A percentile compares a stretch with the other conserved stretches of the same genome.
Conservation (phyloP, 2,888 invertebrate species). For the Conops quadrifasciatus region DNA sequence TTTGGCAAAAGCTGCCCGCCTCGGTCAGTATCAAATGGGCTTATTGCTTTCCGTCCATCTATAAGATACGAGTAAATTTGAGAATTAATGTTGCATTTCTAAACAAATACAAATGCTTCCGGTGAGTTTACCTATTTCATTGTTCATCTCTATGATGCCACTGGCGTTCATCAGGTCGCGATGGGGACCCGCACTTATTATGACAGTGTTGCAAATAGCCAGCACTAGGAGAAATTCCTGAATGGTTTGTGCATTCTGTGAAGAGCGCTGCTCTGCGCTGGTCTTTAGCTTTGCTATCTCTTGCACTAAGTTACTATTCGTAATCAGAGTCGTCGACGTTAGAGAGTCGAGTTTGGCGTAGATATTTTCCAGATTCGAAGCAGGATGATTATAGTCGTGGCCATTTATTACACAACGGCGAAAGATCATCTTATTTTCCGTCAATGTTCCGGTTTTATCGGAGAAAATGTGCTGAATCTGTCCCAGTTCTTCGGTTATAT, state of each 20-base stretch:
- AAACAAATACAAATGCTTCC: too few relatives aligned
- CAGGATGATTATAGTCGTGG: conserved; percentile 86
- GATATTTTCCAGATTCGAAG: conserved; percentile 72
- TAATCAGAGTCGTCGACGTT: conserved; percentile 67
- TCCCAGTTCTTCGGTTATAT: conserved; percentile 97
- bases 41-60: too few relatives aligned
- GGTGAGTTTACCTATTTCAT: conserved; percentile 38
- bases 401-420: conserved; percentile 89
- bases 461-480: conserved; percentile 95
- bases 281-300: conserved; percentile 65
- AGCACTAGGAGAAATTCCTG: conserved; percentile 90
- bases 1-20: too few relatives aligned
- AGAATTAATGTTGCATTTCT: conserved; percentile 2
- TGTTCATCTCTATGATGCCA: conserved; percentile 69
- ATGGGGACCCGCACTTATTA: conserved; percentile 87
- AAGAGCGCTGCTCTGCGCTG: conserved; percentile 60
- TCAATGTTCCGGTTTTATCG: conserved; percentile 97
- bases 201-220: conserved; percentile 96
- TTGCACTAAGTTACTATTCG: conserved; percentile 67
- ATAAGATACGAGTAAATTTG: too few relatives aligned
- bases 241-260: conserved; percentile 75
- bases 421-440: conserved; percentile 98
- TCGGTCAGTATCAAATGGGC: too few relatives aligned
- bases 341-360: conserved; percentile 67
- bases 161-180: conserved; percentile 76